A percentile compares a stretch with the other conserved stretches of the same genome.
Conservation (phyloP, 2,113 vertebrate genomes). For the Leucosticte australis region DNA sequence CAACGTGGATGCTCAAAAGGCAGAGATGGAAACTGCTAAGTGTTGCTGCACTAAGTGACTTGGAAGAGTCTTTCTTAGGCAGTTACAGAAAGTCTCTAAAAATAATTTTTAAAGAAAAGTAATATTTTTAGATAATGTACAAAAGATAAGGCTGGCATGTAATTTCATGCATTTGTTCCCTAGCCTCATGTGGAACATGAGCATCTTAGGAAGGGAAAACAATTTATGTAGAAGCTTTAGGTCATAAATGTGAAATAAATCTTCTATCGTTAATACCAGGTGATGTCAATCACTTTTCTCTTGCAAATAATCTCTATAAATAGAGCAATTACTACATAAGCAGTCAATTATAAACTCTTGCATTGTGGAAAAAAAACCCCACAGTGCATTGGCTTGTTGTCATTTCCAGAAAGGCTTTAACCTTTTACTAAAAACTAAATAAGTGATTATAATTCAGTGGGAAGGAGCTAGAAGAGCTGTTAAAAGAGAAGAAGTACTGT, state of each 20-base stretch:
- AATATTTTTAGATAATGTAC: neutral
- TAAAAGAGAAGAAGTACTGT: neutral
- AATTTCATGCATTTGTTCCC: neutral
- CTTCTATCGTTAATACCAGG: neutral
- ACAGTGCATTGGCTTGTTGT: neutral
- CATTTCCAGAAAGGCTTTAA: slow-evolving; percentile 10
- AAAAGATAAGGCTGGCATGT: neutral
- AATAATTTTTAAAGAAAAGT: neutral
- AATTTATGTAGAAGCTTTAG: neutral
- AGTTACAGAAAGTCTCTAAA: neutral
- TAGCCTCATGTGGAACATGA: neutral
- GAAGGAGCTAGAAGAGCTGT: neutral
- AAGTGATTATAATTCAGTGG: neutral
- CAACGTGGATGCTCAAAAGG: neutral
- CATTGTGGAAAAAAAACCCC: neutral
- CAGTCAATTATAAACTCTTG: slow-evolving; percentile 39
- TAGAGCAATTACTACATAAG: slow-evolving; percentile 50
- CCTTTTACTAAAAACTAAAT: neutral
- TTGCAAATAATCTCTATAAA: slow-evolving; percentile 43
- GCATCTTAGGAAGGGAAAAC: neutral
- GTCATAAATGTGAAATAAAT: slow-evolving; percentile 23
- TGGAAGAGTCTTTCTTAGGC: neutral
- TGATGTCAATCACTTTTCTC: slow-evolving; percentile 47
- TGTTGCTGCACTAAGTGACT: neutral
- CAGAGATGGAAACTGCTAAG: neutral